Evolutionary conservation across 2,888 invertebrate genomes (phyloP).

Genomic region (Stegana nigrithorax): DNA sequence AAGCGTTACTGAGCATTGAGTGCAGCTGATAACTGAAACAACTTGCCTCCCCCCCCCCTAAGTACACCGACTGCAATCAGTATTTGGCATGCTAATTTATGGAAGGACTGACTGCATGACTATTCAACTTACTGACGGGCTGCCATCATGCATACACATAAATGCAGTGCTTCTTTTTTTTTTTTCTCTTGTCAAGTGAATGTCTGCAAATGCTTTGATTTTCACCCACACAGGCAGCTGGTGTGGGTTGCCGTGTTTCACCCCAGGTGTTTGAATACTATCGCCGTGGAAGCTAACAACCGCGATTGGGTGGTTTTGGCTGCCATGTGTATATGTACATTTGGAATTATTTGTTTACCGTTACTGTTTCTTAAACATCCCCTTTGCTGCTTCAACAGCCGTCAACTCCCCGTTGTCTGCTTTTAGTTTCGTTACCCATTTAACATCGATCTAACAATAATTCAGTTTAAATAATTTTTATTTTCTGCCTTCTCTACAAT

Average conservation of each 20-base stretch:
- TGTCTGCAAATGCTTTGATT: neutral
- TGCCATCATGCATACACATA: neutral
- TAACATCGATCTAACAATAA: slow-evolving; percentile 65
- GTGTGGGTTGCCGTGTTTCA: neutral
- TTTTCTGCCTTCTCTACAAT: too few species aligned
- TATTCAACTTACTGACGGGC: too few species aligned
- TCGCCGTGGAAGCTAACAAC: neutral
- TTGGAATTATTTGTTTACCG: neutral
- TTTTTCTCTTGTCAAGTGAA: neutral
- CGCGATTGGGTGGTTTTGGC: neutral
- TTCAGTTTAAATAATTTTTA: slow-evolving; percentile 47
- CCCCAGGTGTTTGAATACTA: neutral
- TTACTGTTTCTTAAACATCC: neutral
- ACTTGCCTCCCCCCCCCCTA: too few species aligned
- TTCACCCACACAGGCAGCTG: neutral
- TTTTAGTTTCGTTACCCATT: slow-evolving; percentile 45
- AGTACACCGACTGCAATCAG: too few species aligned
- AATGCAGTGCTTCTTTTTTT: neutral
- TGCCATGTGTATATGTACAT: neutral
- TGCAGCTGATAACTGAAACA: too few species aligned
- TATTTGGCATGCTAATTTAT: too few species aligned
- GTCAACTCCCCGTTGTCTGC: slow-evolving; percentile 9
- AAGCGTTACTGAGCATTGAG: too few species aligned
- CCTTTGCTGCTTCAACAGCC: neutral
- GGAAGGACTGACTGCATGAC: too few species aligned